Evolutionary conservation across 2,113 vertebrate species (phyloP).

Genomic region (Chauna torquata): DNA sequence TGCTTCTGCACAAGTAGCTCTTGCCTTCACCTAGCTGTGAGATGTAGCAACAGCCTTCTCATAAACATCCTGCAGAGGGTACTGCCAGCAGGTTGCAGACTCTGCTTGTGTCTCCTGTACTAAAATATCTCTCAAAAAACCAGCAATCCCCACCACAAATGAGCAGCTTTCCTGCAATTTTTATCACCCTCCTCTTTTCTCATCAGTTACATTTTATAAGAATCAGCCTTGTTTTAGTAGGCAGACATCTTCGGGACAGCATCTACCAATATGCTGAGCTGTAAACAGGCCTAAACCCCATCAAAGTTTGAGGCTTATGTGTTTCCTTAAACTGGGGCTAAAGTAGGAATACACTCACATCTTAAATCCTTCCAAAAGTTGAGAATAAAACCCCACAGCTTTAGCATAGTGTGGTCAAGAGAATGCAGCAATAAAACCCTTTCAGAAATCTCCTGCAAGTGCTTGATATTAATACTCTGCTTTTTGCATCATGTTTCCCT

Average conservation of each 20-base stretch:
- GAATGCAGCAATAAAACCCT: background rate
- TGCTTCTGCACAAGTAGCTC: background rate
- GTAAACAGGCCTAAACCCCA: background rate
- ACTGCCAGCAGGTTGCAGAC: background rate
- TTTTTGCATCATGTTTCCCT: background rate
- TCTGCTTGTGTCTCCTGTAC: background rate
- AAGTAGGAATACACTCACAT: background rate
- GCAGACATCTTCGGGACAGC: background rate
- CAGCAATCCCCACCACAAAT: background rate
- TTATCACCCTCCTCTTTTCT: background rate
- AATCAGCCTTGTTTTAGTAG: background rate
- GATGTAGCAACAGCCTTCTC: background rate
- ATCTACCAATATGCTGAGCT: background rate
- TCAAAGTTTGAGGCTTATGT: background rate
- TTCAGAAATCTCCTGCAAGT: background rate
- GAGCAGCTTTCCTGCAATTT: background rate
- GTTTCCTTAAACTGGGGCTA: background rate
- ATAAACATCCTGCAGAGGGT: background rate
- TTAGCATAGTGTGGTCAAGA: background rate
- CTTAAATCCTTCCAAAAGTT: background rate
- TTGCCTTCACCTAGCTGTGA: background rate
- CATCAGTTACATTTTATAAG: background rate
- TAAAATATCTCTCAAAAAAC: background rate
- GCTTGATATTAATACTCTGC: background rate
- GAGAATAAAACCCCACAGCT: background rate